Conservation (phyloP, 2,113 vertebrate genomes). For the Carassius gibelio region DNA sequence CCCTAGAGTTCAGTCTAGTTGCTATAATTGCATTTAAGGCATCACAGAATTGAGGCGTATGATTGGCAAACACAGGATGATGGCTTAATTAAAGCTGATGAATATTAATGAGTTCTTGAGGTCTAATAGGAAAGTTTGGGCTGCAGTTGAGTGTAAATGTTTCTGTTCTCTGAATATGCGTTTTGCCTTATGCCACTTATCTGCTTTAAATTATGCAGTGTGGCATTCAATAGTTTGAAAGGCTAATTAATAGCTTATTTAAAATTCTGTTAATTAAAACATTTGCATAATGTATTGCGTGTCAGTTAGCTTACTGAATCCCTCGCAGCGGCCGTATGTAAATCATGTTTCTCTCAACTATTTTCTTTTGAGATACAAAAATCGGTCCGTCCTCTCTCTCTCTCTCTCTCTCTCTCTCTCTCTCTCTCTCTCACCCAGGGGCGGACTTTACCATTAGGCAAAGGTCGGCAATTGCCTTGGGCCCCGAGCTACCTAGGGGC, state of each 20-base stretch:
- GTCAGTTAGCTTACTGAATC: slow-evolving; percentile 15
- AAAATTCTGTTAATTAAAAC: slow-evolving; percentile 43
- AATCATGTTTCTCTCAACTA: slow-evolving; percentile 20
- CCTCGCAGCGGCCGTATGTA: slow-evolving; percentile 12
- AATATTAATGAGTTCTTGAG: slow-evolving; percentile 28
- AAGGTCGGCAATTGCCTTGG: too few relatives aligned
- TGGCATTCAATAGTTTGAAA: slow-evolving; percentile 32
- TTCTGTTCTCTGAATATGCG: slow-evolving; percentile 18
- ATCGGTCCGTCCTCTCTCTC: not conserved
- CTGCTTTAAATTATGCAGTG: slow-evolving; percentile 27
- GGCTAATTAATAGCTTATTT: slow-evolving; percentile 45
- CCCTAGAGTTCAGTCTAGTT: not conserved
- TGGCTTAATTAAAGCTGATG: slow-evolving; percentile 21
- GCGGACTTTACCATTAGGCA: too few relatives aligned
- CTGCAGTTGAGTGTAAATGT: slow-evolving; percentile 13
- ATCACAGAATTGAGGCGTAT: not conserved
- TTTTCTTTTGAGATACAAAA: slow-evolving; percentile 17
- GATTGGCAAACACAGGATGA: slow-evolving; percentile 13
- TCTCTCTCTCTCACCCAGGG: not conserved
- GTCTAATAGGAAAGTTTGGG: slow-evolving; percentile 41
- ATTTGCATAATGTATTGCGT: slow-evolving; percentile 53
- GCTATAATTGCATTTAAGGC: not conserved
- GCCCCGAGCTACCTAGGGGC: too few relatives aligned
- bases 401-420: not conserved
- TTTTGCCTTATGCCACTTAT: slow-evolving; percentile 18